Percentiles rank a stretch among this genome's conserved stretches.
phyloP scores from a whole-genome alignment of 1,140 invertebrate species.

The honey bee (Apis mellifera) region Amel_HAv3.1 CM009941.2:3001001-3001500 shows the following conservation, averaged over 20 bases:
- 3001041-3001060: too few species aligned
- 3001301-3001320: conserved; percentile 44
- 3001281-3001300: conserved; percentile 48
- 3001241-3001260: conserved; percentile 63
- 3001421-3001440: too few species aligned
- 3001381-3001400: conserved; percentile 7
- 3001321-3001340: conserved; percentile 19
- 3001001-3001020: too few species aligned
- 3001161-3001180: conserved; percentile 51
- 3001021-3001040: too few species aligned
- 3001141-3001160: background rate
- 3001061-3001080: conserved; percentile 53
- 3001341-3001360: conserved; percentile 27
- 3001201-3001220: conserved; percentile 36
- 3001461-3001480: too few species aligned
- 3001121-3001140: background rate
- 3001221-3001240: conserved; percentile 50
- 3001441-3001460: too few species aligned
- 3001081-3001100: conserved; percentile 27
- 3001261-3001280: conserved; percentile 41
- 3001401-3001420: too few species aligned
- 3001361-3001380: background rate
- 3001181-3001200: conserved; percentile 45
- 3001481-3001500: too few species aligned
- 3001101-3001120: background rate